Percentiles rank a stretch among this genome's conserved stretches.
Evolutionary conservation across 2,113 vertebrate genomes (phyloP).

Genomic region (Lanius ludovicianus): DNA sequence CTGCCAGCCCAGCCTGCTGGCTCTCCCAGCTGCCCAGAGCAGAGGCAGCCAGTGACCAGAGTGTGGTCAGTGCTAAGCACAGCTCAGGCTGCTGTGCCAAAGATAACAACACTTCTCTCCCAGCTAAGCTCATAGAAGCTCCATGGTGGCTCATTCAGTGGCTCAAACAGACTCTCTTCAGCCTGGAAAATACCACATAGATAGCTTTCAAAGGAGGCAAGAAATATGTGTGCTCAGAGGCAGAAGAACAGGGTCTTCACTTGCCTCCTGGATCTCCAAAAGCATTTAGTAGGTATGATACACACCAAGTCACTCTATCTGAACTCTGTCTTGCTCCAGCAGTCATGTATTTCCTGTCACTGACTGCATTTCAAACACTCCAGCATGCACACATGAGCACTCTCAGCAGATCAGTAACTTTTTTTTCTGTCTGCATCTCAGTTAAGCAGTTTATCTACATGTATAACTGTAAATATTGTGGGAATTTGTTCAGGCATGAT

Average conservation of each 20-base stretch:
- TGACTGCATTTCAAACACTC: neutral
- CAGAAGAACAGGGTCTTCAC: neutral
- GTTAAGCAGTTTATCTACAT: fast-evolving
- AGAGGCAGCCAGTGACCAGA: slow-evolving; percentile 39
- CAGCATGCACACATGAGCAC: neutral
- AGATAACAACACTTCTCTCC: neutral
- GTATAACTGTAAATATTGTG: neutral
- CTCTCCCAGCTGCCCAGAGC: slow-evolving; percentile 4
- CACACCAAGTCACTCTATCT: neutral
- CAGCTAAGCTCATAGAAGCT: slow-evolving; percentile 31
- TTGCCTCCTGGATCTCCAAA: neutral
- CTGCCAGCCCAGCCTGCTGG: slow-evolving; percentile 2
- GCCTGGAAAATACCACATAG: neutral
- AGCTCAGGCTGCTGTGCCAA: neutral
- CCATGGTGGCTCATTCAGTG: neutral
- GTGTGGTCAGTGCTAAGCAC: slow-evolving; percentile 17
- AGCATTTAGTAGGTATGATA: neutral
- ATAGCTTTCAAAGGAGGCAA: neutral
- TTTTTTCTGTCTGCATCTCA: neutral
- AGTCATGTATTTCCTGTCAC: neutral
- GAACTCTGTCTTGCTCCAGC: neutral
- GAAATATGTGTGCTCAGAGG: neutral
- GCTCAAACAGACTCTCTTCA: neutral
- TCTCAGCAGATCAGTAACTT: neutral
- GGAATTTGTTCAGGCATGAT: neutral